Evolutionary conservation across 2,797 vertebrate genomes (phyloP).

Genomic region (Sebastes alutus): DNA sequence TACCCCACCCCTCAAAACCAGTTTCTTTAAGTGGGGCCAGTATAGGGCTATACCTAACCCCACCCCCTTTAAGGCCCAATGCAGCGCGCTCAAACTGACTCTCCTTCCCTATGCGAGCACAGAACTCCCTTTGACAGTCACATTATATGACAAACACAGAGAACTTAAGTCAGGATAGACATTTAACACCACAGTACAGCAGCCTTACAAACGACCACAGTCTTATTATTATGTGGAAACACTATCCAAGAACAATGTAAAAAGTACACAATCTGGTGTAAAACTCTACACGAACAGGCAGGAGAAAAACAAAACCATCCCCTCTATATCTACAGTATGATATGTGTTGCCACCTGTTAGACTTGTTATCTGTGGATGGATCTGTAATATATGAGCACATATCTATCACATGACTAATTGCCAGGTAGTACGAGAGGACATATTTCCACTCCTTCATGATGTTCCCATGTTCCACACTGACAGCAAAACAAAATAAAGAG

Average conservation of each 20-base stretch:
- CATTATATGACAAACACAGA: neutral
- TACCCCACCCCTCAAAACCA: constrained; percentile 57
- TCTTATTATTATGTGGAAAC: neutral
- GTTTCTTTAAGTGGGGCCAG: constrained; percentile 66
- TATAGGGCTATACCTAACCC: constrained; percentile 50
- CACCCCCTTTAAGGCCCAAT: constrained; percentile 35
- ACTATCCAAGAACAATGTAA: neutral
- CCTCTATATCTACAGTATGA: neutral
- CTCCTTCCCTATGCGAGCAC: constrained; percentile 2
- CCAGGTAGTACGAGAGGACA: neutral
- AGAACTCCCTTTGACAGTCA: neutral
- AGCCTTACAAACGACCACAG: neutral
- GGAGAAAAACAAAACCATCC: neutral
- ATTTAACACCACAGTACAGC: constrained; percentile 4
- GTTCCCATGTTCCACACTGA: constrained; percentile 5
- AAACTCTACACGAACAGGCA: neutral
- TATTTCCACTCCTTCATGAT: constrained; percentile 8
- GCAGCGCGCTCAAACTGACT: constrained; percentile 25
- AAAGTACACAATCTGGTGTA: neutral
- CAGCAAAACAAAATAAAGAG: constrained; percentile 7
- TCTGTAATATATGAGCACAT: constrained; percentile 1
- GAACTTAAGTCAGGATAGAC: neutral
- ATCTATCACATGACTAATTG: constrained; percentile 3
- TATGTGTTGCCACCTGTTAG: neutral
- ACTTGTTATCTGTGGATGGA: constrained; percentile 9